These are phyloP conservation scores for Mormyrops attenuatus DNA, from an alignment of 2,797 vertebrate genomes.

Conservation along the genomic window DNA sequence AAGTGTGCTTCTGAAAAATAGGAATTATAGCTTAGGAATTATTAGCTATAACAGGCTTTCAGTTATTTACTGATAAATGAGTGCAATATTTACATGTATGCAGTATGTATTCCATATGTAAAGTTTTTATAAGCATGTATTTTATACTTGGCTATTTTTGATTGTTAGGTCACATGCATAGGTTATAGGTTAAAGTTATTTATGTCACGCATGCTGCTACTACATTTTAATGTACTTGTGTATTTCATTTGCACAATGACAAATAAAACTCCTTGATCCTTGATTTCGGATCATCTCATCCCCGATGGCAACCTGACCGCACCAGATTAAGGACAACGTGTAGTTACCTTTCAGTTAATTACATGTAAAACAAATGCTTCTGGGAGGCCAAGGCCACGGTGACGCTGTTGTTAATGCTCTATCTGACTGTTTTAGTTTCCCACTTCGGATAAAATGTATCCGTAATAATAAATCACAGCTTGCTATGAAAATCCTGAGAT, in stretches of 20 bases:
- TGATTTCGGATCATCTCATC: not conserved
- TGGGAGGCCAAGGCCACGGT: conserved; percentile 21
- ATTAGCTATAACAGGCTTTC: not conserved
- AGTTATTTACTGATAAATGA: too few species aligned
- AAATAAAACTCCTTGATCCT: not conserved
- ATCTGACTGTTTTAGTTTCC: conserved; percentile 38
- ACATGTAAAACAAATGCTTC: conserved; percentile 51
- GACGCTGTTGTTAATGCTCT: conserved; percentile 34
- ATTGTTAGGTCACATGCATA: not conserved
- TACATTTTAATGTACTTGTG: not conserved
- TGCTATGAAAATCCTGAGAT: not conserved
- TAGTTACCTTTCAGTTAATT: conserved; percentile 55
- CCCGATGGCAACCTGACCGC: conserved; percentile 37
- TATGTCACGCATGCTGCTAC: not conserved
- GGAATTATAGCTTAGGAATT: too few species aligned
- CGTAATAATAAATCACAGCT: conserved; percentile 41
- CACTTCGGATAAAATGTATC: conserved; percentile 30
- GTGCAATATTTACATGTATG: too few species aligned
- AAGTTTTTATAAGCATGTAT: not conserved
- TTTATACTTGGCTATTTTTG: not conserved
- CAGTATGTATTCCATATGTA: not conserved
- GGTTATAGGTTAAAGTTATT: not conserved
- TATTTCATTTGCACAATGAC: not conserved
- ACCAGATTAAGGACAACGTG: conserved; percentile 52
- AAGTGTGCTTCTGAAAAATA: not conserved